Base-by-base conservation (phyloP, 1,140 invertebrate species). In the Calycopis cecrops region DNA sequence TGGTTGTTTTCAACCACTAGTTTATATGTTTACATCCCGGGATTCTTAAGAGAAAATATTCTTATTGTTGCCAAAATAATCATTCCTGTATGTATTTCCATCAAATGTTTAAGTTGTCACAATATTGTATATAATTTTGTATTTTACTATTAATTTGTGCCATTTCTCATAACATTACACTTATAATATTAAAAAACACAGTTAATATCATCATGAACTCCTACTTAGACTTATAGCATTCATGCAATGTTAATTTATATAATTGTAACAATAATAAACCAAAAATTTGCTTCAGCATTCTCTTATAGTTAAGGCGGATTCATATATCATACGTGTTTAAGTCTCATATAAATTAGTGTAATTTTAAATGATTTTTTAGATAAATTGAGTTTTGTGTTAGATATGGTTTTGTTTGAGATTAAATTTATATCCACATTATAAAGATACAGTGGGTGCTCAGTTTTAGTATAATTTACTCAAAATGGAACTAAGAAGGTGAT, bases 241-340 rank as follows among this genome's bases (percentile, higher is more conserved):
- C 74, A 70, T 60, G 49, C 74, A 71, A 77, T 67, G 69, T 38
- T 48, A 50, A 62, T 62, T 62, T 63, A 62, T 63, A 63, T 69
- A 62, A 69, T 69, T 63, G 63, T 59, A 58, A 73, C 44, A 62
- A 65, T 66, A 62, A 72, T 67, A 78, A 79, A 82, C 75, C 79
- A 81, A 83, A 83, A 73, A 85, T 74, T 67, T 70, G 74, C 78
- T 80, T 82, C 65, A 70, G 69, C 74, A 73, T 79, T 69, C 73
- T 75, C 70, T 4, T 77, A 76, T 64, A 66, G 49, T 18, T 77
- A 74, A 73, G 65, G 62, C 58, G 69, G 67, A 73, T 70, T 74
- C 74, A 64, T 80, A 78, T 73, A 80, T 77, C 71, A 73, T 82
- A 75, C 73, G 71, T 53, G 42, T 53, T 21, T 53, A 53, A 53